Percentiles rank a stretch among this genome's conserved stretches.
These are phyloP conservation scores for Dynastes tityus DNA, from an alignment of 2,888 invertebrate species.

Conservation along the genomic window DNA sequence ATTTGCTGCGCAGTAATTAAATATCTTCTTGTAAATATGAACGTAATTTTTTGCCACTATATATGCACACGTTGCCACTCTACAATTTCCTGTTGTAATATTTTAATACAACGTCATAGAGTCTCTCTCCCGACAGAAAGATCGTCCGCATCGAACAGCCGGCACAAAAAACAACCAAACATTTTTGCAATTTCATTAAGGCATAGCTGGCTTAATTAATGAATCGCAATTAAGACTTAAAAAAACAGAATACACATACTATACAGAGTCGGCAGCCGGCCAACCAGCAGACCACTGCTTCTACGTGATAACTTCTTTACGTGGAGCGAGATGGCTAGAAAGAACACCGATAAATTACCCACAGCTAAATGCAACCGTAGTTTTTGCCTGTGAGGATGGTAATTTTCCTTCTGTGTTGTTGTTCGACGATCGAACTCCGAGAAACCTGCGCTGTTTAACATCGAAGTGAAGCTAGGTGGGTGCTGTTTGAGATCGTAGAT, in stretches of 20 bases:
- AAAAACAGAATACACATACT: background rate
- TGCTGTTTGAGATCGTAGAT: no score
- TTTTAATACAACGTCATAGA: no score
- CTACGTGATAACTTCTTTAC: constrained; percentile 33
- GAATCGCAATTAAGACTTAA: constrained; percentile 25
- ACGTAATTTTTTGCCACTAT: no score
- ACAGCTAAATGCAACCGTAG: background rate
- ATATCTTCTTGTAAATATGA: no score
- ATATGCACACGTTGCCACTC: no score
- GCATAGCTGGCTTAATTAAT: constrained; percentile 39
- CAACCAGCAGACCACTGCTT: background rate
- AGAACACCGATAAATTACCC: constrained; percentile 15
- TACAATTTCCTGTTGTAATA: no score
- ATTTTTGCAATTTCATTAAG: constrained; percentile 40
- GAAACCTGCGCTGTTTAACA: background rate
- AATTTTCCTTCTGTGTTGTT: background rate
- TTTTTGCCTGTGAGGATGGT: constrained; percentile 5
- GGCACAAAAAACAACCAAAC: background rate
- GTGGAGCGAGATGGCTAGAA: constrained; percentile 3
- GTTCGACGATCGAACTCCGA: no score
- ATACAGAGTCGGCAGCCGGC: background rate
- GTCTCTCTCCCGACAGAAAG: no score
- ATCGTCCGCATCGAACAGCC: background rate
- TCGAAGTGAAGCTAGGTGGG: background rate
- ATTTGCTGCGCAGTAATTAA: no score